These are phyloP conservation scores for Laticauda laticaudata DNA, from an alignment of 2,113 vertebrate species.

Conservation along the genomic window DNA sequence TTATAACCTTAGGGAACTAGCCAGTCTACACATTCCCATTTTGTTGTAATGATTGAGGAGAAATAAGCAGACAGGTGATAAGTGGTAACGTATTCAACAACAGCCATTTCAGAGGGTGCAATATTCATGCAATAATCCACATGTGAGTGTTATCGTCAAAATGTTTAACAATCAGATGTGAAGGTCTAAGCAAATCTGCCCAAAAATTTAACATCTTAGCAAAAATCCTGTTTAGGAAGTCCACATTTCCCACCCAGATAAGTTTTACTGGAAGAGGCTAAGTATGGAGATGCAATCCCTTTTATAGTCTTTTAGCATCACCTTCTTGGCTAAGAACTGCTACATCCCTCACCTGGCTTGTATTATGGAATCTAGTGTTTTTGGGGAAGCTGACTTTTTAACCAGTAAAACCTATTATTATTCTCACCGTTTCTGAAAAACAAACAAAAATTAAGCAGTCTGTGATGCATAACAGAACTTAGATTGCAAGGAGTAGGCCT, in stretches of 20 bases:
- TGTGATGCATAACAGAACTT: slow-evolving; percentile 18
- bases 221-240: background rate
- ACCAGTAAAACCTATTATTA: slow-evolving; percentile 46
- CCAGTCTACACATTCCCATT: background rate
- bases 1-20: background rate
- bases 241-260: background rate
- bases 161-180: background rate
- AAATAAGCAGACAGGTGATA: background rate
- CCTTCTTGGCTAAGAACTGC: background rate
- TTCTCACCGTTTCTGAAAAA: background rate
- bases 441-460: slow-evolving; percentile 38
- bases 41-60: background rate
- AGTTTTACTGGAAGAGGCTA: background rate
- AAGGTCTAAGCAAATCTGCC: background rate
- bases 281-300: background rate
- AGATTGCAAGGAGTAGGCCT: background rate
- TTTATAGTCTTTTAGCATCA: background rate
- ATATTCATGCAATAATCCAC: background rate
- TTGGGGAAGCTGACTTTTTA: slow-evolving; percentile 28
- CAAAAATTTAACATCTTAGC: background rate
- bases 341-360: background rate
- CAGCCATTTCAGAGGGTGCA: background rate
- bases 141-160: background rate
- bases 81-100: background rate
- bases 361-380: background rate